phyloP scores from a whole-genome alignment of 2,888 invertebrate species.

The Lamproptera curius region DNA sequence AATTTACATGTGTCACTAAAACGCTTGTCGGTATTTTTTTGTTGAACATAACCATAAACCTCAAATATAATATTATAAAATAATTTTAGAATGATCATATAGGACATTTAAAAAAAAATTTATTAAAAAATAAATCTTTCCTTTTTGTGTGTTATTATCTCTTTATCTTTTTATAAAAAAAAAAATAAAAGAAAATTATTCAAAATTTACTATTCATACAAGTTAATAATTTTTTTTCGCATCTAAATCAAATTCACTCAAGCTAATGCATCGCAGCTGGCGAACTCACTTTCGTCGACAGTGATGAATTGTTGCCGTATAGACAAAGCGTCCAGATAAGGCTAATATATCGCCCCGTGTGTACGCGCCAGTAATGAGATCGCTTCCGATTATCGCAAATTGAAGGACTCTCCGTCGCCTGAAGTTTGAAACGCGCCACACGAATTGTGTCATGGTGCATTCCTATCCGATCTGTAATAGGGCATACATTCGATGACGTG shows the following conservation, averaged over 20 bases:
- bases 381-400: conserved; percentile 36
- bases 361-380: conserved; percentile 51
- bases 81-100: too few relatives aligned
- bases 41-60: too few relatives aligned
- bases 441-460: conserved; percentile 41
- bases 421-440: conserved; percentile 10
- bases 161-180: too few relatives aligned
- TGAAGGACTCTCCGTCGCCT: conserved; percentile 34
- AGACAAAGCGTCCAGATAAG: conserved; percentile 69
- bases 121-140: too few relatives aligned
- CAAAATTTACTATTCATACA: too few relatives aligned
- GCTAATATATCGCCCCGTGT: conserved; percentile 62
- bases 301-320: conserved; percentile 64
- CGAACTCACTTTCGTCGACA: conserved; percentile 41
- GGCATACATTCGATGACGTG: too few relatives aligned
- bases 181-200: too few relatives aligned
- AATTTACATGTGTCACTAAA: too few relatives aligned
- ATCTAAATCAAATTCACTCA: conserved; percentile 54
- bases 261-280: conserved; percentile 38
- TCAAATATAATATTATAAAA: too few relatives aligned
- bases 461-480: conserved; percentile 21
- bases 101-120: too few relatives aligned
- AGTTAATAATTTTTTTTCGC: conserved; percentile 26
- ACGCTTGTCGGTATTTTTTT: too few relatives aligned
- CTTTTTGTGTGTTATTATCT: too few relatives aligned